Base-by-base conservation (phyloP, 2,113 vertebrate genomes). In the Coturnix japonica region DNA sequence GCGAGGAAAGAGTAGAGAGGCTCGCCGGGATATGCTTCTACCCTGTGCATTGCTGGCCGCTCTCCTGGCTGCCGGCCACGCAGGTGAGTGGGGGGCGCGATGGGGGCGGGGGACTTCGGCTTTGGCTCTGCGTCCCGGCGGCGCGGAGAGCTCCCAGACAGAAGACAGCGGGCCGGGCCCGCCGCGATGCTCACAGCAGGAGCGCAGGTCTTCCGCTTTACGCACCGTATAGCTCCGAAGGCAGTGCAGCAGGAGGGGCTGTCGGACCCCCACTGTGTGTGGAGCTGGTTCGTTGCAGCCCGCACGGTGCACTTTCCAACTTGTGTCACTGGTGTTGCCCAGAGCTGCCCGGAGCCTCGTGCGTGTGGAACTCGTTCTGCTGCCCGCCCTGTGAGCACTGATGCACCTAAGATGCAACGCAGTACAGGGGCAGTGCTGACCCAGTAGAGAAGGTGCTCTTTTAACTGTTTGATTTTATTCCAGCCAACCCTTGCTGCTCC, bases 401-500 rank as follows among this genome's bases (percentile, higher is more conserved):
- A 31, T 11, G 3, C 8, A 0, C 39, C 19, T 25, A 2, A 26
- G 1, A 18, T 67, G 14, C 1, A 13, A 9, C 4, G 6, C 4
- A 17, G 35, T 19, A 7, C 49, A 21, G 18, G 16, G 23, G 33
- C 28, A 23, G 25, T 6, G 4, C 41, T 1, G 2, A 7, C 5
- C 15, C 33, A 3, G 30, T 0, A 1, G 78, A 1, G 2, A 22
- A 4, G 21, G 8, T 6, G 25, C 33, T 79, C 26, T 65, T 47
- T 33, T 31, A 61, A 94, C 8, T 0, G 1, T 53, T 89, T 86
- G 37, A 9, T 86, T 92, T 69, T 44, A 3, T 93, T 94, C 6
- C 87, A 99, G 99, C 96, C 81, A 99, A 98, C 83, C 98, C 98
- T 23, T 99, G 99, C 94, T 99, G 99, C 95, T 99, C 98, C 20